Evolutionary conservation across 2,888 invertebrate genomes (phyloP).

Genomic region (Tridacna crocea): DNA sequence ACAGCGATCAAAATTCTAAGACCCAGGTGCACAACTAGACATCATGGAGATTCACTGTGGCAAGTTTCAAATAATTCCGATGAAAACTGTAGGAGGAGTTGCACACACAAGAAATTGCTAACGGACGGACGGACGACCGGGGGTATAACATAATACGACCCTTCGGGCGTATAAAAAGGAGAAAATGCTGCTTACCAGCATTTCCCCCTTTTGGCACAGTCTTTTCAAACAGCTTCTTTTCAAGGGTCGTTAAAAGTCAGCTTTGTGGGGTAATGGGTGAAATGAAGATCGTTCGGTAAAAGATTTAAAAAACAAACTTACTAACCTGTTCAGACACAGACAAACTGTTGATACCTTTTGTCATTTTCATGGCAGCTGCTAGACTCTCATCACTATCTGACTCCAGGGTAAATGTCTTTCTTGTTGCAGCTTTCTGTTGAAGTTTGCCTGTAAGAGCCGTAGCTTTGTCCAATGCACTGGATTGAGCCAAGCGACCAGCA

Average conservation of each 20-base stretch:
- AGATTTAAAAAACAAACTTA: neutral
- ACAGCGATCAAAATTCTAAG: too few species aligned
- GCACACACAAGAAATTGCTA: too few species aligned
- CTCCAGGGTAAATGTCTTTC: conserved; percentile 64
- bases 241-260: neutral
- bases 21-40: too few species aligned
- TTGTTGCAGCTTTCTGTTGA: conserved; percentile 59
- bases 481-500: conserved; percentile 34
- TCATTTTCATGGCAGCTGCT: conserved; percentile 51
- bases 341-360: conserved; percentile 15
- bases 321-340: conserved; percentile 47
- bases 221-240: neutral
- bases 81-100: too few species aligned
- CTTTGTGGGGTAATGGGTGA: neutral
- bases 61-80: too few species aligned
- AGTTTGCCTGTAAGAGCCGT: conserved; percentile 71
- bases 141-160: too few species aligned
- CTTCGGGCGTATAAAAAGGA: too few species aligned
- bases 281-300: neutral
- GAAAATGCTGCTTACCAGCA: neutral
- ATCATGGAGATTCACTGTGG: too few species aligned
- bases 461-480: conserved; percentile 72
- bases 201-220: neutral
- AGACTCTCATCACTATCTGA: conserved; percentile 74
- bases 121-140: too few species aligned